These are phyloP conservation scores for Pterocles burchelli DNA, from an alignment of 2,113 vertebrate species.

Conservation along the genomic window DNA sequence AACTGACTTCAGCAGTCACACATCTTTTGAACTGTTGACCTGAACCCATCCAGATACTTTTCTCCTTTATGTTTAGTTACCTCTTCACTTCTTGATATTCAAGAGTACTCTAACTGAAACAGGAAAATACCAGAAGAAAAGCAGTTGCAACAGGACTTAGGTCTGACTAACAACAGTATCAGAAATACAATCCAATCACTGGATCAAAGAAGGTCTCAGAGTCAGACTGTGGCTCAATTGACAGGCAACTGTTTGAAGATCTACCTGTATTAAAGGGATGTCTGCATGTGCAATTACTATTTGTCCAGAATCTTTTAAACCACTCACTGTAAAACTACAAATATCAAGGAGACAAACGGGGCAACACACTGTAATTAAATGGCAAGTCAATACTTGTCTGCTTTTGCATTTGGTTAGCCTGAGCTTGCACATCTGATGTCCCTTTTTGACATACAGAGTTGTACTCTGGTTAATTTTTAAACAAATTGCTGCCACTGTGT, in stretches of 20 bases:
- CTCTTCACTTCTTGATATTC: not conserved
- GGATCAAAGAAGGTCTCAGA: not conserved
- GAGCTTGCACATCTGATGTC: not conserved
- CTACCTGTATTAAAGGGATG: not conserved
- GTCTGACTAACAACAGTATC: not conserved
- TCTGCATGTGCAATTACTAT: not conserved
- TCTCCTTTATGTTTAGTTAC: not conserved
- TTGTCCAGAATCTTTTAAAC: not conserved
- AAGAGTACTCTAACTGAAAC: not conserved
- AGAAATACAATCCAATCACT: not conserved
- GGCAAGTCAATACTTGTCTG: constrained; percentile 11
- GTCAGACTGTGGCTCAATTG: not conserved
- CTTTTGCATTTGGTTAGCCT: not conserved
- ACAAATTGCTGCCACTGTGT: not conserved
- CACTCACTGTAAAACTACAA: not conserved
- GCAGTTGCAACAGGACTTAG: not conserved
- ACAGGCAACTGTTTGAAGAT: not conserved
- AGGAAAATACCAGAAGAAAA: not conserved
- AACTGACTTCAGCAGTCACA: constrained; percentile 1
- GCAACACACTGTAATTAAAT: not conserved
- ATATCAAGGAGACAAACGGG: not conserved
- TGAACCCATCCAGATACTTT: not conserved
- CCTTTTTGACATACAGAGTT: not conserved
- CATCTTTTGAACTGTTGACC: constrained; percentile 10
- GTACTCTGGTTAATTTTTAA: constrained; percentile 18